Evolutionary conservation across 1,140 invertebrate genomes (phyloP).

Genomic region (Ectropis grisescens): DNA sequence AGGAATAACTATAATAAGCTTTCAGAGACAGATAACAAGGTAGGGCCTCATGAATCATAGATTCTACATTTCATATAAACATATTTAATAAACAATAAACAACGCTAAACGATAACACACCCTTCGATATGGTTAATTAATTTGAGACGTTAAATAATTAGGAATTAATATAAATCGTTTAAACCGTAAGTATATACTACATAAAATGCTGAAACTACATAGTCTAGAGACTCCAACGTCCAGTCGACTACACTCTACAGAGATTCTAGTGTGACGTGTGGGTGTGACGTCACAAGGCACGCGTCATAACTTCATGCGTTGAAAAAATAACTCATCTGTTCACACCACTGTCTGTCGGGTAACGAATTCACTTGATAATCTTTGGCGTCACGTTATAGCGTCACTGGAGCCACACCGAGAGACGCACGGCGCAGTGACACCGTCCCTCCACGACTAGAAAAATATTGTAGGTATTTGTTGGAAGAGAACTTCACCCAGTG

Average conservation of each 20-base stretch:
- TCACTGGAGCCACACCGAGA: too few species aligned
- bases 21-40: conserved; percentile 27
- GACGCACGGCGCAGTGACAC: too few species aligned
- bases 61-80: conserved; percentile 1
- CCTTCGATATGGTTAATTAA: conserved; percentile 27
- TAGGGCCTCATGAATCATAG: conserved; percentile 11
- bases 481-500: too few species aligned
- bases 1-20: conserved; percentile 15
- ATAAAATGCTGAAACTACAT: conserved; percentile 45
- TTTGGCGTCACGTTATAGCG: too few species aligned
- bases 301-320: conserved; percentile 58
- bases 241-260: conserved; percentile 30
- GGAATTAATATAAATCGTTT: background rate
- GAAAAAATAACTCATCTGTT: conserved; percentile 53
- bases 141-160: conserved; percentile 20
- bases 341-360: too few species aligned
- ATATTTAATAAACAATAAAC: conserved; percentile 12
- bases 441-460: too few species aligned
- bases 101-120: too few species aligned
- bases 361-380: too few species aligned
- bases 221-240: conserved; percentile 3
- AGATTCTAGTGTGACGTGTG: too few species aligned
- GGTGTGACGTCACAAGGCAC: conserved; percentile 60
- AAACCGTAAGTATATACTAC: conserved; percentile 28
- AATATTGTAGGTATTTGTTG: too few species aligned